Evolutionary conservation across 2,888 invertebrate genomes (phyloP).

Genomic region (Hemistola chrysoprasaria): DNA sequence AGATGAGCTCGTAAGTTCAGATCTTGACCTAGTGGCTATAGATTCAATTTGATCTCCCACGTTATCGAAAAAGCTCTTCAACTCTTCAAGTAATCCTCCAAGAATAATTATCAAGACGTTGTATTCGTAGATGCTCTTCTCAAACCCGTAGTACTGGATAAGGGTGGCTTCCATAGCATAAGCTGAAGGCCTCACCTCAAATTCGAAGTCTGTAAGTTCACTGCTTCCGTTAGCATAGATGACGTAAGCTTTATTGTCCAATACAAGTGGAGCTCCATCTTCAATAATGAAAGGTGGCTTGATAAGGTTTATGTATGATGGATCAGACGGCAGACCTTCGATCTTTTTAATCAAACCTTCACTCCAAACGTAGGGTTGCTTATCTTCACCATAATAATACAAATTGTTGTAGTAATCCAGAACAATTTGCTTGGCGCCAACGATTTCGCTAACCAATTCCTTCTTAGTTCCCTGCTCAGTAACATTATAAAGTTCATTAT

Average conservation of each 20-base stretch:
- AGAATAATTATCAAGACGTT: conserved; percentile 41
- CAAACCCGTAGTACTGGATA: conserved; percentile 52
- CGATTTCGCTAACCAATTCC: conserved; percentile 42
- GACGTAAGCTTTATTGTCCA: conserved; percentile 43
- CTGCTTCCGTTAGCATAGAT: conserved; percentile 47
- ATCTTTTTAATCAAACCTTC: conserved; percentile 43
- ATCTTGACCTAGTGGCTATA: conserved; percentile 40
- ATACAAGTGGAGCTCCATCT: conserved; percentile 41
- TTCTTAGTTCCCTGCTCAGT: conserved; percentile 53
- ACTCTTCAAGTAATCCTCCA: conserved; percentile 28
- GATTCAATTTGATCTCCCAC: conserved; percentile 40
- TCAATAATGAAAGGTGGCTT: conserved; percentile 50
- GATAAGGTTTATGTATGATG: conserved; percentile 39
- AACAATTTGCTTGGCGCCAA: conserved; percentile 51
- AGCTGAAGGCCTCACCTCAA: conserved; percentile 49
- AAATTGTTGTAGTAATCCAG: conserved; percentile 55
- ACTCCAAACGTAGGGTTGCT: conserved; percentile 42
- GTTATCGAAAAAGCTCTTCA: conserved; percentile 37
- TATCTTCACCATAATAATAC: conserved; percentile 49
- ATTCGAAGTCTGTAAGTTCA: conserved; percentile 34
- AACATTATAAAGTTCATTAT: conserved; percentile 53
- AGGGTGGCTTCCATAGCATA: conserved; percentile 49
- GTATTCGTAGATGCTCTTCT: conserved; percentile 64
- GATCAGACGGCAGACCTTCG: conserved; percentile 47
- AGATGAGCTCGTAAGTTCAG: no score